Percentiles rank a stretch among this genome's conserved stretches.
These are phyloP conservation scores for Drosophila orena DNA, from an alignment of 1,140 invertebrate species.

Conservation along the genomic window DNA sequence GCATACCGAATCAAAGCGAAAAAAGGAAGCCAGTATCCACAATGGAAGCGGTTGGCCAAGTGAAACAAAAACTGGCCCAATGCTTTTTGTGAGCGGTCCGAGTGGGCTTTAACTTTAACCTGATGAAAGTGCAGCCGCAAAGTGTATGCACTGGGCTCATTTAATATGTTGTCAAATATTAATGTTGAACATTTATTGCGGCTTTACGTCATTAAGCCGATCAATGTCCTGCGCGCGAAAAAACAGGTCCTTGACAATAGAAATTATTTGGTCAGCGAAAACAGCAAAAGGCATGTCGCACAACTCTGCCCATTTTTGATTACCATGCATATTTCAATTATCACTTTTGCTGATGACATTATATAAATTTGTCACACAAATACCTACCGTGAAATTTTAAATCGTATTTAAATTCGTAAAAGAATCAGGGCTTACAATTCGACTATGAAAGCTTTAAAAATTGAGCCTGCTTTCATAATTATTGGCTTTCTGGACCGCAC, in stretches of 20 bases:
- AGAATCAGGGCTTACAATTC: background rate
- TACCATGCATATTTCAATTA: constrained; percentile 50
- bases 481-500: too few relatives aligned
- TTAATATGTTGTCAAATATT: constrained; percentile 21
- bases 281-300: background rate
- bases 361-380: constrained; percentile 28
- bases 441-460: background rate
- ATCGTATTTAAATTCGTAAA: background rate
- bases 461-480: too few relatives aligned
- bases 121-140: background rate
- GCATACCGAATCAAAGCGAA: constrained; percentile 48
- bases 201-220: constrained; percentile 48
- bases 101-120: constrained; percentile 8
- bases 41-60: constrained; percentile 6
- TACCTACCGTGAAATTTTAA: constrained; percentile 13
- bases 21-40: constrained; percentile 3
- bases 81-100: constrained; percentile 5
- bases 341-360: constrained; percentile 58
- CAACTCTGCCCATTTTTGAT: constrained; percentile 42
- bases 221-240: constrained; percentile 31
- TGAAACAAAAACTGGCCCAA: constrained; percentile 11
- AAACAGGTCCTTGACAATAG: constrained; percentile 25
- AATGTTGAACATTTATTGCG: constrained; percentile 41
- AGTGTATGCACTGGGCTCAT: background rate
- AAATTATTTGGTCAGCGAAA: constrained; percentile 3